Evolutionary conservation across 1,140 invertebrate species (phyloP).

Genomic region (Saccostrea cuccullata): DNA sequence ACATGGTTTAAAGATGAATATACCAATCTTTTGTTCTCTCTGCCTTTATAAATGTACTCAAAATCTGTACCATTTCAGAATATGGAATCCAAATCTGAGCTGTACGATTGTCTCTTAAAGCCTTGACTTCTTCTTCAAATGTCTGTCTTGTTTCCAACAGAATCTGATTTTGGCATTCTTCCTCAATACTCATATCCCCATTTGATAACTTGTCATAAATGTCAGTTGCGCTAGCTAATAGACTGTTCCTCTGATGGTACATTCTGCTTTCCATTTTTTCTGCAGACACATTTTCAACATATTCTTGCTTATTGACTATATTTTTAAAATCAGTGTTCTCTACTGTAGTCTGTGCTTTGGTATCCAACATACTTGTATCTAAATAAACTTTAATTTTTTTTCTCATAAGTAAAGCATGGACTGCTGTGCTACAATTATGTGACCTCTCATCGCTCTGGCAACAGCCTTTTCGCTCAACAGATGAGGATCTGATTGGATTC

Average conservation of each 20-base stretch:
- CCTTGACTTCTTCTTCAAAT: too few relatives aligned
- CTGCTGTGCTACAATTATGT: conserved; percentile 66
- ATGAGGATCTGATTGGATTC: conserved; percentile 67
- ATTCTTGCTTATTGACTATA: neutral
- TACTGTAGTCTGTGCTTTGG: too few relatives aligned
- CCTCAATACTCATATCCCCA: too few relatives aligned
- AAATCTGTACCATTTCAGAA: conserved; percentile 58
- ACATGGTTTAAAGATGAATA: conserved; percentile 57
- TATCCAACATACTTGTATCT: too few relatives aligned
- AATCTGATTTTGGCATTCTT: too few relatives aligned
- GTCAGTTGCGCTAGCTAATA: too few relatives aligned
- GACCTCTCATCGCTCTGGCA: conserved; percentile 74
- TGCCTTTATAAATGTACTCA: conserved; percentile 56
- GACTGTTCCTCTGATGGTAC: too few relatives aligned
- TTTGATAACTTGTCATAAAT: too few relatives aligned
- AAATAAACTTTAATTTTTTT: neutral
- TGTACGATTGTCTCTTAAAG: conserved; percentile 26
- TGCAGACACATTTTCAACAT: neutral
- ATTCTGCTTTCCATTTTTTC: neutral
- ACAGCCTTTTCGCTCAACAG: conserved; percentile 76
- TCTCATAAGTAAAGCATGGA: conserved; percentile 14
- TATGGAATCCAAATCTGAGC: conserved; percentile 56
- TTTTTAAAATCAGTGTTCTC: neutral
- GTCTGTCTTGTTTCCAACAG: too few relatives aligned
- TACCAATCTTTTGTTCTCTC: conserved; percentile 66